Percentiles rank a stretch among this genome's conserved stretches.
phyloP scores from a whole-genome alignment of 2,888 invertebrate species.

The Plusia festucae region DNA sequence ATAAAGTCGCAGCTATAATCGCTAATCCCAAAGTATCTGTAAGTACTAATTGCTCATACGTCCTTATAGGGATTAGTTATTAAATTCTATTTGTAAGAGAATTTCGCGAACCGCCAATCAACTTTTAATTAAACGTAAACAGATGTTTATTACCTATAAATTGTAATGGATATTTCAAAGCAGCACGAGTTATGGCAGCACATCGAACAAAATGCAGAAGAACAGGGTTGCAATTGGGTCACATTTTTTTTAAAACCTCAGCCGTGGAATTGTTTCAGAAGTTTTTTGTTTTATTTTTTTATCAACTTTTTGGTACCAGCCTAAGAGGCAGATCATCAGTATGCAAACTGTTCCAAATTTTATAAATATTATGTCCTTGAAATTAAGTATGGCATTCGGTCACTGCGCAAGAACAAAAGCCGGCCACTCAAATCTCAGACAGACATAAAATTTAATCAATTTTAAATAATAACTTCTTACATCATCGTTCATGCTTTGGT shows the following conservation, averaged over 20 bases:
- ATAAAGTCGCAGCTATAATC: not conserved
- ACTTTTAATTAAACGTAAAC: not conserved
- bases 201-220: no score
- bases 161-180: not conserved
- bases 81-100: not conserved
- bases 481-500: not conserved
- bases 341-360: not conserved
- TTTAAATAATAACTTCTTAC: constrained; percentile 1
- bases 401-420: constrained; percentile 5
- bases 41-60: not conserved
- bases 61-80: not conserved
- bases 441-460: constrained; percentile 2
- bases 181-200: not conserved
- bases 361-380: not conserved
- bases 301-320: no score
- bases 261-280: not conserved
- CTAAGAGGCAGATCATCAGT: no score
- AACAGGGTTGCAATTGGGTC: no score
- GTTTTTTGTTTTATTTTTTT: not conserved
- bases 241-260: not conserved
- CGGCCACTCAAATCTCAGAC: constrained; percentile 2
- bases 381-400: not conserved
- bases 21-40: not conserved
- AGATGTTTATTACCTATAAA: not conserved
- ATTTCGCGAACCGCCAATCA: constrained; percentile 9